These are phyloP conservation scores for Phorcus lineatus DNA, from an alignment of 2,888 invertebrate species.

Conservation along the genomic window DNA sequence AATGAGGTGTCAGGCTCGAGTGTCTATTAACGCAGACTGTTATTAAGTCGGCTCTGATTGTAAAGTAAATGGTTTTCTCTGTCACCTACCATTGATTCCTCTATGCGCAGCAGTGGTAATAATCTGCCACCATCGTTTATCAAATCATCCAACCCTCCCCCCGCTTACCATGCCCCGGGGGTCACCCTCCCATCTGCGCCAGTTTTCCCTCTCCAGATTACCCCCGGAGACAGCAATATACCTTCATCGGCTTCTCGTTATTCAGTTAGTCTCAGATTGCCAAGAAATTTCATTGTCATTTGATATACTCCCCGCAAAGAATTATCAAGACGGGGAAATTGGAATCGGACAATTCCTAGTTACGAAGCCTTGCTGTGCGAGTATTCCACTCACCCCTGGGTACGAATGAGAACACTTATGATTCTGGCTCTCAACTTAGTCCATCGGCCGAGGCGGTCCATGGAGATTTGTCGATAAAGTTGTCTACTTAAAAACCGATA, in stretches of 20 bases:
- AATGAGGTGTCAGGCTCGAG: background rate
- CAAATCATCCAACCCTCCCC: background rate
- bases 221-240: background rate
- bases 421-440: too few relatives aligned
- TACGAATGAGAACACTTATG: too few relatives aligned
- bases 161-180: background rate
- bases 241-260: background rate
- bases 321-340: constrained; percentile 5
- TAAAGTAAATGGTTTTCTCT: constrained; percentile 12
- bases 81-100: background rate
- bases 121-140: constrained; percentile 1
- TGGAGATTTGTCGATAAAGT: too few relatives aligned
- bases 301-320: constrained; percentile 21
- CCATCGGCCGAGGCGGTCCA: too few relatives aligned
- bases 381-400: too few relatives aligned
- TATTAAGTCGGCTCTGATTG: constrained; percentile 19
- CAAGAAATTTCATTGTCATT: constrained; percentile 20
- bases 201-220: background rate
- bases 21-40: constrained; percentile 7
- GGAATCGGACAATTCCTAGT: background rate
- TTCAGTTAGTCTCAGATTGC: constrained; percentile 22
- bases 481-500: too few relatives aligned
- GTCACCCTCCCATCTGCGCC: constrained; percentile 4
- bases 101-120: background rate
- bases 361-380: too few relatives aligned